Percentiles rank a stretch among this genome's conserved stretches.
These are phyloP conservation scores for Uromys caudimaculatus DNA, from an alignment of 2,797 vertebrate genomes.

Conservation along the genomic window DNA sequence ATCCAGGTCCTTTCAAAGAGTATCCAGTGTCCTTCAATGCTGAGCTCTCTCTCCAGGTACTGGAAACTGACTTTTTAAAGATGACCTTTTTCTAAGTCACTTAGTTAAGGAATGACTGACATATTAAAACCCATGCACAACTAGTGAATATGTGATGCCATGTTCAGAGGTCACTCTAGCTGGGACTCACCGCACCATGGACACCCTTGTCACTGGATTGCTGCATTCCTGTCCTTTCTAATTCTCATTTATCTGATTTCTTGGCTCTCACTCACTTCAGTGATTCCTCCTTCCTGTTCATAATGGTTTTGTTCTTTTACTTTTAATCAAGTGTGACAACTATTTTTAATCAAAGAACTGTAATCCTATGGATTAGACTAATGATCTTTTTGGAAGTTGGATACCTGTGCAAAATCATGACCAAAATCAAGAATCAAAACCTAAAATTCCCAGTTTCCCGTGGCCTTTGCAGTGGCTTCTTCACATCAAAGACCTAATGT, in stretches of 20 bases:
- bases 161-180: not conserved
- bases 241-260: not conserved
- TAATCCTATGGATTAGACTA: not conserved
- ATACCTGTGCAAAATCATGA: not conserved
- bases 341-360: not conserved
- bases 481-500: not conserved
- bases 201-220: not conserved
- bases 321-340: not conserved
- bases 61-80: not conserved
- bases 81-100: not conserved
- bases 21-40: not conserved
- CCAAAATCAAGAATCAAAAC: not conserved
- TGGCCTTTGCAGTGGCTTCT: not conserved
- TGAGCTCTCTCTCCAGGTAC: not conserved
- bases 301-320: not conserved
- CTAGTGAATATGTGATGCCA: not conserved
- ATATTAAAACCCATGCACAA: not conserved
- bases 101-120: not conserved
- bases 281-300: not conserved
- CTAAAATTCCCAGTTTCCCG: not conserved
- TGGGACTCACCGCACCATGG: rapidly evolving
- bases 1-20: not conserved
- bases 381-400: not conserved
- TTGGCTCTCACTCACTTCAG: not conserved
- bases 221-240: not conserved